phyloP scores from a whole-genome alignment of 2,888 invertebrate genomes.

The Diachrysia chrysitis region DNA sequence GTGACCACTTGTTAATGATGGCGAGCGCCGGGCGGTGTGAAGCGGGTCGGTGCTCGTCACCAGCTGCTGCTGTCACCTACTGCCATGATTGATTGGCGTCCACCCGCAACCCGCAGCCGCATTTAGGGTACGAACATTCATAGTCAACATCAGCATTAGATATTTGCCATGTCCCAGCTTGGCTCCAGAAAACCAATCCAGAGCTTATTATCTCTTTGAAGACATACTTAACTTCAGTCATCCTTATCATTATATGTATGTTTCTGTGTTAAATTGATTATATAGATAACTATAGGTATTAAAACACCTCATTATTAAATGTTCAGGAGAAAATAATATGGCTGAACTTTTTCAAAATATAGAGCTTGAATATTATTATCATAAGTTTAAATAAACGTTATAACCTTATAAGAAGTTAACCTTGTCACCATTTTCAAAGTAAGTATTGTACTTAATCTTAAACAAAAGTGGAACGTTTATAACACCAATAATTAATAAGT shows the following conservation, averaged over 20 bases:
- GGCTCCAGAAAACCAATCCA: neutral
- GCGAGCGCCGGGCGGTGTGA: slow-evolving; percentile 19
- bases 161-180: neutral
- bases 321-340: too few species aligned
- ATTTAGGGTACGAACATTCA: slow-evolving; percentile 39
- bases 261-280: too few species aligned
- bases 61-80: slow-evolving; percentile 62
- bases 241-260: too few species aligned
- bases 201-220: too few species aligned
- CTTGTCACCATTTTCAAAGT: neutral
- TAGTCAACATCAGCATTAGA: slow-evolving; percentile 29
- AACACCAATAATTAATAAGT: neutral
- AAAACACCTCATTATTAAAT: too few species aligned
- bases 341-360: too few species aligned
- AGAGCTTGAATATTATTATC: too few species aligned
- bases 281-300: too few species aligned
- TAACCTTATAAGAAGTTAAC: neutral
- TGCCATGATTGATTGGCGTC: slow-evolving; percentile 69
- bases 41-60: slow-evolving; percentile 36
- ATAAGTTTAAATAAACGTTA: neutral
- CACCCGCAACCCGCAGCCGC: slow-evolving; percentile 55
- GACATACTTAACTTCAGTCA: neutral
- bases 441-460: neutral
- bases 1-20: slow-evolving; percentile 56
- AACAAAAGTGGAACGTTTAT: neutral